These are phyloP conservation scores for Holothuria leucospilota DNA, from an alignment of 53 echinoderm and acorn worm genomes.

Conservation along the genomic window DNA sequence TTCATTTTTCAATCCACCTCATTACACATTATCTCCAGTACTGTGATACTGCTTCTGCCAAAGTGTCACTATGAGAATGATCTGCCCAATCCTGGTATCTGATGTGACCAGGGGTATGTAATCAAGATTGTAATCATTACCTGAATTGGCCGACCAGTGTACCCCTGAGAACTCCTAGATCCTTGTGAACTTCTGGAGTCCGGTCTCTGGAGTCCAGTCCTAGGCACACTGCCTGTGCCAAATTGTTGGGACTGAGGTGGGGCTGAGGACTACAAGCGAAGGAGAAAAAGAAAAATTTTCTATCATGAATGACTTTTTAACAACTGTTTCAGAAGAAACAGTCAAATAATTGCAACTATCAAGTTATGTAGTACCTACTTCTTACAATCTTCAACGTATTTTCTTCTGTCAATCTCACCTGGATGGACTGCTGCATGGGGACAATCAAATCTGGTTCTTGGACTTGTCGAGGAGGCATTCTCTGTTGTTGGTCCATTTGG, in stretches of 20 bases:
- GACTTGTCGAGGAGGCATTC: conserved; percentile 43
- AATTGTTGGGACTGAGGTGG: conserved; percentile 12
- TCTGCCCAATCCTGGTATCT: too few species aligned
- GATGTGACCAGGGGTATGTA: too few species aligned
- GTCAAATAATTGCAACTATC: too few species aligned
- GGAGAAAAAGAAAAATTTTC: neutral
- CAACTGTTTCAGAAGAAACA: too few species aligned
- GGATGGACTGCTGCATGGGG: neutral
- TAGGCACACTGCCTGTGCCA: neutral
- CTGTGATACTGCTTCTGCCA: too few species aligned
- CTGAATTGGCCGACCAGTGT: conserved; percentile 7
- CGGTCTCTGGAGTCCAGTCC: conserved; percentile 16
- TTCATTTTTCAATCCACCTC: too few species aligned
- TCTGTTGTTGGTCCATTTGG: conserved; percentile 32
- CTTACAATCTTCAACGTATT: too few species aligned
- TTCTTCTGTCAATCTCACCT: neutral
- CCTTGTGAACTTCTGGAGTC: conserved; percentile 14
- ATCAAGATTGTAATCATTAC: neutral
- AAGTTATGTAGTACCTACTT: too few species aligned
- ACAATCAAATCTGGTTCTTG: conserved; percentile 34
- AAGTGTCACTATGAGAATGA: too few species aligned
- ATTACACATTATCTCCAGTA: too few species aligned
- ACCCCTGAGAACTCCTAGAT: conserved; percentile 12
- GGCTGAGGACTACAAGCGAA: conserved; percentile 1
- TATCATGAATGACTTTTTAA: too few species aligned